Percentiles rank a stretch among this genome's conserved stretches.
These are phyloP conservation scores for Lepidiolamprologus cunningtoni DNA, from an alignment of 2,113 vertebrate genomes.

Conservation along the genomic window DNA sequence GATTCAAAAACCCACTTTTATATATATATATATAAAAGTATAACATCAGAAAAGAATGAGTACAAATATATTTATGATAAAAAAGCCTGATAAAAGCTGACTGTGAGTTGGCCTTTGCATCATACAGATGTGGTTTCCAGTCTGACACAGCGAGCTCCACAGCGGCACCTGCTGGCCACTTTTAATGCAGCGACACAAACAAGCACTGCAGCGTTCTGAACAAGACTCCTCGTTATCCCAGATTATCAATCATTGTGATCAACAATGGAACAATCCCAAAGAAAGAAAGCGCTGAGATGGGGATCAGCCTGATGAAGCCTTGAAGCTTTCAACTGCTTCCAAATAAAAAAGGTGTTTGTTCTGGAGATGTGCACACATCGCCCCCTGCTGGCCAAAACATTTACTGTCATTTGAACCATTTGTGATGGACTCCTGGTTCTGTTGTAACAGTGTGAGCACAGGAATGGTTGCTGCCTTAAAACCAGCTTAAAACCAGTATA, in stretches of 20 bases:
- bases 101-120: background rate
- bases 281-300: background rate
- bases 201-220: background rate
- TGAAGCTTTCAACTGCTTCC: background rate
- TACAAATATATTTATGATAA: background rate
- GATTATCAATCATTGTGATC: background rate
- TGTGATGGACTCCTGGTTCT: background rate
- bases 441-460: background rate
- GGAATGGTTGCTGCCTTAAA: background rate
- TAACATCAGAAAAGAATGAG: background rate
- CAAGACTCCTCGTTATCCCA: background rate
- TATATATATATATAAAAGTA: background rate
- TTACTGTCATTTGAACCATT: background rate
- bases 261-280: background rate
- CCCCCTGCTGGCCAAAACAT: background rate
- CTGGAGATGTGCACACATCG: background rate
- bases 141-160: background rate
- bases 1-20: background rate
- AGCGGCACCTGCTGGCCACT: background rate
- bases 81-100: background rate
- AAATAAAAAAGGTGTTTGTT: background rate
- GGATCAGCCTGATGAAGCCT: background rate
- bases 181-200: background rate
- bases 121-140: background rate
- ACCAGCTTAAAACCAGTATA: background rate